Base-by-base conservation (phyloP, 2,113 vertebrate species). In the Ancistrus triradiatus region DNA sequence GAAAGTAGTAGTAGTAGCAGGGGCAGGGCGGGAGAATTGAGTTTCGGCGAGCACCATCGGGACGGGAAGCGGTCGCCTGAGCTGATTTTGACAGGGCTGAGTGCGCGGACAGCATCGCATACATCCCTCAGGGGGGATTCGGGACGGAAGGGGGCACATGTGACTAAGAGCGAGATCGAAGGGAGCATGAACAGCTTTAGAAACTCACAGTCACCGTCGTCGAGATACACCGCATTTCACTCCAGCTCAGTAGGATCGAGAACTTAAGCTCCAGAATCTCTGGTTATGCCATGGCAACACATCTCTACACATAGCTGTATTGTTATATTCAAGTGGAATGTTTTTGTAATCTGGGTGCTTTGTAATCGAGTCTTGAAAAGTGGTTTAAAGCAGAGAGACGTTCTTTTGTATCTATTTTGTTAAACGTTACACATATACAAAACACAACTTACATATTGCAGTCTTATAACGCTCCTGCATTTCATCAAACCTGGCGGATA, bases 181-280 rank as follows among this genome's bases (percentile, higher is more conserved):
- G 85, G 84, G 74, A 91, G 90, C 85, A 87, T 86, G 63, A 91
- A 91, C 81, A 92, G 91, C 86, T 93, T 93, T 84, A 71, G 91
- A 81, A 93, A 89, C 77, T 90, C 86, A 8, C 88, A 90, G 3
- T 92, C 90, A 0, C 86, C 84, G 1, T 93, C 92, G 28, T 92
- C 88, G 0, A 91, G 91, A 44, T 92, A 92, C 44, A 80, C 86
- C 68, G 90, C 89, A 0, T 89, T 92, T 75, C 89, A 84, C 74
- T 90, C 91, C 0, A 91, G 91, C 73, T 93, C 92, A 9, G 80
- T 90, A 3, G 88, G 92, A 50, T 93, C 91, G 0, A 72, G 89
- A 4, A 86, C 87, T 42, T 94, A 83, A 70, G 27, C 15, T 43
- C 43, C 50, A 28, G 6, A 14, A 48, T 33, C 21, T 3, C 13